phyloP scores from a whole-genome alignment of 2,113 vertebrate species.

The Paedocypris sp. region DNA sequence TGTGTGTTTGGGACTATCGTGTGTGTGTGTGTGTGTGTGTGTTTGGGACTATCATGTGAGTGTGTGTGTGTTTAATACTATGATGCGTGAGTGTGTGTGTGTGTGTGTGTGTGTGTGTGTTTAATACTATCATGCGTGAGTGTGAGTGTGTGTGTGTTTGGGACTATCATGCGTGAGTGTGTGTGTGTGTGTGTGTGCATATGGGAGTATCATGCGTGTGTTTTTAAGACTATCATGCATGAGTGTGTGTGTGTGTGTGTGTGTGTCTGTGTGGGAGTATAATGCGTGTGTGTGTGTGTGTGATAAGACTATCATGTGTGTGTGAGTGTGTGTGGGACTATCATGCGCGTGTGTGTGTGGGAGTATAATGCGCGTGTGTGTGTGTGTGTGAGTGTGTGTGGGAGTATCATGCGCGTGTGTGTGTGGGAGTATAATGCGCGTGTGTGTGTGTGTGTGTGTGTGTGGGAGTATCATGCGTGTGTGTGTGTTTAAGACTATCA shows the following conservation, averaged over 20 bases:
- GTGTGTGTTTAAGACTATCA: too few species aligned
- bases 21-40: conserved; percentile 44
- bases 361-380: too few species aligned
- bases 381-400: not conserved
- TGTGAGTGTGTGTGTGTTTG: conserved; percentile 41
- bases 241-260: conserved; percentile 41
- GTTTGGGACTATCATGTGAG: conserved; percentile 45
- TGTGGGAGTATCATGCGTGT: too few species aligned
- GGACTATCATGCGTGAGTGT: not conserved
- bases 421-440: too few species aligned
- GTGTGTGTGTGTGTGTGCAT: conserved; percentile 41
- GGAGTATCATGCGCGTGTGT: too few species aligned
- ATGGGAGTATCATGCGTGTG: conserved; percentile 57
- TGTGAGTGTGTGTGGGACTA: not conserved
- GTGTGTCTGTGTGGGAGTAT: not conserved
- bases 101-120: not conserved
- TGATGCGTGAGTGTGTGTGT: conserved; percentile 43
- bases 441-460: not conserved
- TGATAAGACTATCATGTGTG: conserved; percentile 94
- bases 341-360: not conserved
- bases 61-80: not conserved
- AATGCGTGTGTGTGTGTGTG: too few species aligned
- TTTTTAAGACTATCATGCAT: conserved; percentile 98
- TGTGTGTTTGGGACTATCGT: too few species aligned
- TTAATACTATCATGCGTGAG: too few species aligned